phyloP scores from a whole-genome alignment of 2,888 invertebrate species.

The Thereva unica region DNA sequence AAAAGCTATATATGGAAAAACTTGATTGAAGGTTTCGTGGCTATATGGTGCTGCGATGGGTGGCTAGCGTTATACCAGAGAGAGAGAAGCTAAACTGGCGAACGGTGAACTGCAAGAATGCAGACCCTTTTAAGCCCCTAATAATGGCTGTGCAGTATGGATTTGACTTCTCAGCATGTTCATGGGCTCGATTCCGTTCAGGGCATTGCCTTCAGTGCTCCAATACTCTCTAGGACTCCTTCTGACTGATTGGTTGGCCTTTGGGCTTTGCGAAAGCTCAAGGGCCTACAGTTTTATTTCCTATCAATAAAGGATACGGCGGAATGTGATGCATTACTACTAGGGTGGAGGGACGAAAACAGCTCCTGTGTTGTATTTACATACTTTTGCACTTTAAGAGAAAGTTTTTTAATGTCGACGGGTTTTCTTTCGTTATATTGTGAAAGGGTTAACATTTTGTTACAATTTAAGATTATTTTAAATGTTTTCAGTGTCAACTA shows the following conservation, averaged over 20 bases:
- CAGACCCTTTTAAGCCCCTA: slow-evolving; percentile 20
- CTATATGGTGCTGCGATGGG: slow-evolving; percentile 27
- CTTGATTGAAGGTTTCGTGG: slow-evolving; percentile 21
- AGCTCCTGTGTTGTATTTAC: slow-evolving; percentile 11
- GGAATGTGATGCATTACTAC: slow-evolving; percentile 26
- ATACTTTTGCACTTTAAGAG: slow-evolving; percentile 23
- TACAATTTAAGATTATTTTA: no score
- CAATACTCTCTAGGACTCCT: slow-evolving; percentile 1
- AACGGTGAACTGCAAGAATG: slow-evolving; percentile 27
- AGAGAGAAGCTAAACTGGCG: slow-evolving; percentile 28
- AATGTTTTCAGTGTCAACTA: no score
- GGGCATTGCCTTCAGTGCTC: slow-evolving; percentile 23
- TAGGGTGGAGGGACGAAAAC: slow-evolving; percentile 31
- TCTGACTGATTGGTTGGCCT: slow-evolving; percentile 33
- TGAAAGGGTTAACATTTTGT: no score
- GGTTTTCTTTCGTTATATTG: neutral
- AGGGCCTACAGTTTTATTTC: slow-evolving; percentile 23
- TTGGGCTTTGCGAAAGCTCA: slow-evolving; percentile 25
- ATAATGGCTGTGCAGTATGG: slow-evolving; percentile 18
- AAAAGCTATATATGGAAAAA: slow-evolving; percentile 29
- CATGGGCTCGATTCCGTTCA: slow-evolving; percentile 23
- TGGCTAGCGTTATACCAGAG: slow-evolving; percentile 23
- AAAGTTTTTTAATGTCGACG: slow-evolving; percentile 16
- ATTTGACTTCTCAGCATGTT: slow-evolving; percentile 32
- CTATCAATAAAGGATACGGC: slow-evolving; percentile 16